These are phyloP conservation scores for Ciconia maguari DNA, from an alignment of 2,113 vertebrate species.

Conservation along the genomic window DNA sequence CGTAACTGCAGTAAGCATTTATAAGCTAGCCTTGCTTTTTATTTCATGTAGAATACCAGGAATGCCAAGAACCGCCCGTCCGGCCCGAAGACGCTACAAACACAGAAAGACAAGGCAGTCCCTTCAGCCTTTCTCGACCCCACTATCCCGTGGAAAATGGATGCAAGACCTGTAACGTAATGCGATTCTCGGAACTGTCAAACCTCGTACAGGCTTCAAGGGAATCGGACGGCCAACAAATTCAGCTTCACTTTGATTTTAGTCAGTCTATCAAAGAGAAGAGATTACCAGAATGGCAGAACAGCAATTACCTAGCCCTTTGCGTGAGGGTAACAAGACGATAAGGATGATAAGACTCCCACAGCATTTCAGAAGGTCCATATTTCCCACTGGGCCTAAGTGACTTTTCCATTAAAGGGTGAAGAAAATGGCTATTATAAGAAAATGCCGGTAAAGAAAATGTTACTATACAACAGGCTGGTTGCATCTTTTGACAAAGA, in stretches of 20 bases:
- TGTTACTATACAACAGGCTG: not conserved
- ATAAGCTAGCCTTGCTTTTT: not conserved
- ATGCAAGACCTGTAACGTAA: not conserved
- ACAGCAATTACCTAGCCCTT: not conserved
- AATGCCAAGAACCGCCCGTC: not conserved
- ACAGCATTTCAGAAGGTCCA: not conserved
- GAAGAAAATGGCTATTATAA: slow-evolving; percentile 26
- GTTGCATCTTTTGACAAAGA: not conserved
- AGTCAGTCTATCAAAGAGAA: not conserved
- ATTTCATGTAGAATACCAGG: not conserved
- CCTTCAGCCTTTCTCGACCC: not conserved
- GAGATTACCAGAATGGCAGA: not conserved
- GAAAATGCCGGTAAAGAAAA: not conserved
- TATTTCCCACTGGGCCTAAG: slow-evolving; percentile 19
- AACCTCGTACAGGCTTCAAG: not conserved
- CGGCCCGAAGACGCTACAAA: not conserved
- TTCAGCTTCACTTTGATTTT: not conserved
- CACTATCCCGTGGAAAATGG: not conserved
- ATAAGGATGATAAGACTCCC: not conserved
- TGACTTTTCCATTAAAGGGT: slow-evolving; percentile 30
- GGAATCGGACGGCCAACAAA: not conserved
- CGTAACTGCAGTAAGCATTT: not conserved
- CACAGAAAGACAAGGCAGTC: not conserved
- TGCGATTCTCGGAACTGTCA: not conserved
- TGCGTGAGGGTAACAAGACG: not conserved